Evolutionary conservation across 2,797 vertebrate genomes (phyloP), one percentile per base, ranked within the genome.

Genomic region (Philypnodon macrostomus): DNA sequence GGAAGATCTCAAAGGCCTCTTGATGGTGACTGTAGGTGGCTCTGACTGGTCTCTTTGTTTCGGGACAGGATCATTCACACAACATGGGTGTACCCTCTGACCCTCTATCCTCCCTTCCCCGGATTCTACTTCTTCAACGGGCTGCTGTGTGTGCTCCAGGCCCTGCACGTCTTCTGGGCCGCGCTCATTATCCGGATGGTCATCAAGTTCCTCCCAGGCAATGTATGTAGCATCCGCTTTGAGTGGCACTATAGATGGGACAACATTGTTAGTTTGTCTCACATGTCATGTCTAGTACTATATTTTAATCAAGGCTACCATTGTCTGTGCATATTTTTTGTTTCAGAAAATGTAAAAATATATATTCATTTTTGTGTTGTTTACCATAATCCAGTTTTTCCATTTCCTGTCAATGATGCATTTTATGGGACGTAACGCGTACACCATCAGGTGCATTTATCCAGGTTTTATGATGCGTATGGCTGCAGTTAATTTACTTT

Each of bases 101-200:
- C 90, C 6, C 56, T 93, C 18, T 96, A 97, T 61, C 72, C 82
- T 0, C 70, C 95, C 5, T 98, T 99, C 80, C 88, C 95, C 0
- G 95, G 95, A 2, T 97, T 94, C 70, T 98, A 94, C 81, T 98
- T 98, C 87, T 98, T 98, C 83, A 98, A 98, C 5, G 85, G 80
- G 62, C 91, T 98, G 73, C 80, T 98, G 88, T 47, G 84, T 0
- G 84, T 96, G 58, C 91, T 98, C 14, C 94, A 92, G 81, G 53
- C 69, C 11, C 88, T 98, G 70, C 96, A 98, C 54, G 42, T 97
- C 79, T 98, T 98, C 89, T 98, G 96, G 96, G 93, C 94, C 0
- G 87, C 48, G 27, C 91, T 97, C 70, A 98, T 98, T 61, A 46
- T 98, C 61, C 92, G 93, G 47, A 96, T 98, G 94, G 94, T 93